A percentile compares a stretch with the other conserved stretches of the same genome.
Conservation (phyloP, 2,888 invertebrate species). For the Psococerastis gibbosa region DNA sequence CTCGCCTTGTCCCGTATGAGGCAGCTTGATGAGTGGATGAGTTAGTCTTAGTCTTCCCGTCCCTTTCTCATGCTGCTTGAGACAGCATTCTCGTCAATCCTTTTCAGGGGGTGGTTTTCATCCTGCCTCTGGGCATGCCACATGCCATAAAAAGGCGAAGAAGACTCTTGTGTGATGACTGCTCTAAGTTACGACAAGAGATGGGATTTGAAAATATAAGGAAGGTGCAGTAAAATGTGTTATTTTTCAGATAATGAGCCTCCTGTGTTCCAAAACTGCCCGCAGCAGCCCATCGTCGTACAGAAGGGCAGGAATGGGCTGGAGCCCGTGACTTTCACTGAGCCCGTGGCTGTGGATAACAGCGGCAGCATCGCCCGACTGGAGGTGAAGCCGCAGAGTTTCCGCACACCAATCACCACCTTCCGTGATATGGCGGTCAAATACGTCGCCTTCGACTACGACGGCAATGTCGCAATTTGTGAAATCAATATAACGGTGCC, state of each 20-base stretch:
- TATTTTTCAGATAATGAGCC: conserved; percentile 73
- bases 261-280: conserved; percentile 91
- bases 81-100: too few relatives aligned
- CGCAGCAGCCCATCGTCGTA: conserved; percentile 77
- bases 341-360: conserved; percentile 87
- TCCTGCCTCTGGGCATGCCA: too few relatives aligned
- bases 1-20: too few relatives aligned
- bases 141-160: too few relatives aligned
- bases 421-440: conserved; percentile 85
- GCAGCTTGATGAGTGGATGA: too few relatives aligned
- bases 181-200: too few relatives aligned
- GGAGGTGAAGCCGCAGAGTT: conserved; percentile 82
- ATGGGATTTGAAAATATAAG: too few relatives aligned
- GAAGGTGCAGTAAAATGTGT: too few relatives aligned
- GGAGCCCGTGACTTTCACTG: conserved; percentile 77
- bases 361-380: conserved; percentile 85
- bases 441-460: conserved; percentile 92
- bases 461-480: conserved; percentile 93
- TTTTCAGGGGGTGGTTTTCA: too few relatives aligned
- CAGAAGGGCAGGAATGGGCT: conserved; percentile 77
- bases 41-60: too few relatives aligned
- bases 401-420: conserved; percentile 68
- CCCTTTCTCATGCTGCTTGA: too few relatives aligned
- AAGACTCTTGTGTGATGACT: too few relatives aligned
- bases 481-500: conserved; percentile 90